A percentile compares a stretch with the other conserved stretches of the same genome.
Evolutionary conservation across 2,113 vertebrate genomes (phyloP).

Genomic region (Orthochromis malagaraziensis): DNA sequence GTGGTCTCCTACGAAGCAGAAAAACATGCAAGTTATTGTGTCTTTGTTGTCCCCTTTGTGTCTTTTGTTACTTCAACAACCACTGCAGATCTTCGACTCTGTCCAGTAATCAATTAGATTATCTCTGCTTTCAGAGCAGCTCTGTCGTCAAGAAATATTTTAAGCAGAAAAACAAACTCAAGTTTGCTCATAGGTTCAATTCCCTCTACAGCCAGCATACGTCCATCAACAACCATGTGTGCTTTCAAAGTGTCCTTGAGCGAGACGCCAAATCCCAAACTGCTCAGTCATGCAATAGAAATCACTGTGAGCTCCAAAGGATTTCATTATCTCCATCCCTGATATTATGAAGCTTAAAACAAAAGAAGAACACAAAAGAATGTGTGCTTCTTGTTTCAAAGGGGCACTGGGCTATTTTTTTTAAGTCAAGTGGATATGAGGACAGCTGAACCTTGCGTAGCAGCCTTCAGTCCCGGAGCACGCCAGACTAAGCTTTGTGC

Average conservation of each 20-base stretch:
- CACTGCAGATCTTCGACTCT: background rate
- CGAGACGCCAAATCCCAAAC: background rate
- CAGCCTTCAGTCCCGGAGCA: background rate
- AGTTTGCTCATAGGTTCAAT: background rate
- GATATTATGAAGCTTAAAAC: constrained; percentile 3
- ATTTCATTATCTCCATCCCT: constrained; percentile 16
- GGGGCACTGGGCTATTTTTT: background rate
- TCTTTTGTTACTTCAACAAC: background rate
- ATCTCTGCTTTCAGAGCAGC: background rate
- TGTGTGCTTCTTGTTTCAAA: background rate
- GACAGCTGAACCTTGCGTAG: background rate
- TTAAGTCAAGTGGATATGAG: background rate
- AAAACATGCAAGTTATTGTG: background rate
- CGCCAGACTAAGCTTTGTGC: background rate
- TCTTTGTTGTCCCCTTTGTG: background rate
- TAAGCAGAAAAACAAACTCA: background rate
- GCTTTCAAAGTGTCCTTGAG: constrained; percentile 25
- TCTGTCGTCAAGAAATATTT: background rate
- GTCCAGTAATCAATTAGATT: background rate
- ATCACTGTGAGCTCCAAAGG: background rate
- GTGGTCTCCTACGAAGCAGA: background rate
- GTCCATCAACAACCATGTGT: background rate
- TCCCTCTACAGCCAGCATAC: background rate
- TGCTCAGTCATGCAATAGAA: constrained; percentile 9
- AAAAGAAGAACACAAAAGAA: background rate